Conservation (phyloP, 2,113 vertebrate genomes). For the Myotis lucifugus region DNA sequence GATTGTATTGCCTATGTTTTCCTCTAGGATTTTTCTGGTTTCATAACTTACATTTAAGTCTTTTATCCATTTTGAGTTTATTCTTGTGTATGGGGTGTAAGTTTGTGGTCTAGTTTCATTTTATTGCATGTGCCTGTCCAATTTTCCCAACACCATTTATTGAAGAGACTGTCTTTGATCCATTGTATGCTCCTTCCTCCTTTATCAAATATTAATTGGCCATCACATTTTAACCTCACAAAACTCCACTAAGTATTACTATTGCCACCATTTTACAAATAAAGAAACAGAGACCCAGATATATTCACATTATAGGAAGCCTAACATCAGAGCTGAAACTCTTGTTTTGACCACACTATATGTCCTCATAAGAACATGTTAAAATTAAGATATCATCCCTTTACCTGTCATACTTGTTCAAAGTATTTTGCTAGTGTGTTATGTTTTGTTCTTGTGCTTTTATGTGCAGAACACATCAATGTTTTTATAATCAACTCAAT, state of each 20-base stretch:
- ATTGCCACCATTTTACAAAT: neutral
- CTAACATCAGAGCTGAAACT: neutral
- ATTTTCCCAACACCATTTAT: too few species aligned
- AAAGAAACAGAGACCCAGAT: neutral
- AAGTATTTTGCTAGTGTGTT: neutral
- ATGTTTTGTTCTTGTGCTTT: neutral
- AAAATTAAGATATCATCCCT: neutral
- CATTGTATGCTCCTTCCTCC: too few species aligned
- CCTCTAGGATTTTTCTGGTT: too few species aligned
- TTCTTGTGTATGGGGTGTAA: too few species aligned
- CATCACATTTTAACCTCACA: constrained; percentile 2
- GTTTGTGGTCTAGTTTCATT: too few species aligned
- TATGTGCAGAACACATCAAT: neutral
- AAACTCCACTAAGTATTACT: neutral
- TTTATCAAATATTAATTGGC: too few species aligned
- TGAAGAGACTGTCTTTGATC: too few species aligned
- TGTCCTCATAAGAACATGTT: neutral
- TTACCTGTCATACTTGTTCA: neutral
- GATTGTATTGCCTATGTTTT: neutral
- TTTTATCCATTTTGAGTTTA: too few species aligned
- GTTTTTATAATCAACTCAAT: neutral
- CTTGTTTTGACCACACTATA: neutral
- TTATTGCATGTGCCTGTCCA: too few species aligned
- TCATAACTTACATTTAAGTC: too few species aligned
- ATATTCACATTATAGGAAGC: neutral